phyloP scores from a whole-genome alignment of 2,797 vertebrate species.

The Premnoplex brunnescens region DNA sequence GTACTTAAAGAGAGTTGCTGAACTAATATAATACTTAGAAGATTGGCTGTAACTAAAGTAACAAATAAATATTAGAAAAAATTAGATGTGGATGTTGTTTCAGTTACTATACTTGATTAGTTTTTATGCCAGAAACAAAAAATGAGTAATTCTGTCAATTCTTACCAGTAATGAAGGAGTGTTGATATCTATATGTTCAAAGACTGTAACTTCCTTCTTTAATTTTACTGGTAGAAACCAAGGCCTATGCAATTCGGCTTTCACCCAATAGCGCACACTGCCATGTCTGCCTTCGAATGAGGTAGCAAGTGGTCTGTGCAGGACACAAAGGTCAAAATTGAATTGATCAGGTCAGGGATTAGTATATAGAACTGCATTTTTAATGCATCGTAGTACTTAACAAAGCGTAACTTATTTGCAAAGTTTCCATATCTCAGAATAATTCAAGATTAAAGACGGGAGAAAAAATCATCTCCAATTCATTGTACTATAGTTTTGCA shows the following conservation, averaged over 20 bases:
- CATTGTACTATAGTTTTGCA: neutral
- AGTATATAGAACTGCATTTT: neutral
- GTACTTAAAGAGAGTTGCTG: neutral
- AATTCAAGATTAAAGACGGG: neutral
- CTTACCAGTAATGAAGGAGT: conserved; percentile 70
- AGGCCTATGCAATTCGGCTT: conserved; percentile 93
- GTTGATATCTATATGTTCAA: conserved; percentile 93
- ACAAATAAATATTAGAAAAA: neutral
- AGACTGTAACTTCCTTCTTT: conserved; percentile 99
- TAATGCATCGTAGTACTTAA: neutral
- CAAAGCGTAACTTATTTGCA: neutral
- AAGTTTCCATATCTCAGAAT: neutral
- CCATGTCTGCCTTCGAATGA: conserved; percentile 98
- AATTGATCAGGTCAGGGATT: conserved; percentile 42
- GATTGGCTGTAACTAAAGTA: neutral
- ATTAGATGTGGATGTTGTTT: conserved; percentile 21
- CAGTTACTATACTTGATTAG: conserved; percentile 3
- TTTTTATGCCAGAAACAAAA: conserved; percentile 59
- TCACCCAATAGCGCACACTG: conserved; percentile 98
- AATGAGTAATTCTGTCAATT: conserved; percentile 66
- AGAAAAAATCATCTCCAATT: conserved; percentile 49
- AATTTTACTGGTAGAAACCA: conserved; percentile 95
- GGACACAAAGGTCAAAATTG: conserved; percentile 78
- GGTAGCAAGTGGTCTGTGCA: conserved; percentile 95
- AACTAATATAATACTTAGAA: neutral